phyloP scores from a whole-genome alignment of 1,140 invertebrate genomes.

The Drosophila simulans region DNA sequence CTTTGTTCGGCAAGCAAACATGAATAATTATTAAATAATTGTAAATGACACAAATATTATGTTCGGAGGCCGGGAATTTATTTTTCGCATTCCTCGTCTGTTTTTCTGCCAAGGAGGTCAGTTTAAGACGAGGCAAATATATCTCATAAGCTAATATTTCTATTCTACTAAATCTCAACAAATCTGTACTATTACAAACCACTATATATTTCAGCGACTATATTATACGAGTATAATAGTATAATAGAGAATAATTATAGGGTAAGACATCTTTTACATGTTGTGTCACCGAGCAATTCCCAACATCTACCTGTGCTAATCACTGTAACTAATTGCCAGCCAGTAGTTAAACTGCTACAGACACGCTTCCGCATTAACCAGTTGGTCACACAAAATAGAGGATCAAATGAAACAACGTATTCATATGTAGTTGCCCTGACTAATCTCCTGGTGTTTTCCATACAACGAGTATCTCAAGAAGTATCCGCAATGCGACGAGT shows the following conservation, averaged over 20 bases:
- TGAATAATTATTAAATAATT: constrained; percentile 55
- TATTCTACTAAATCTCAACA: too few species aligned
- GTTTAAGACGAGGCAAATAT: constrained; percentile 5
- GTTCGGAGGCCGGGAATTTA: constrained; percentile 37
- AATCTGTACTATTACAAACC: too few species aligned
- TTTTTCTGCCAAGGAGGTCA: constrained; percentile 16
- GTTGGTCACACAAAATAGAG: constrained; percentile 13
- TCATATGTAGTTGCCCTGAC: background rate
- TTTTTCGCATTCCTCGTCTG: constrained; percentile 41
- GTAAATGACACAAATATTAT: constrained; percentile 56
- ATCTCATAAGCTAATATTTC: too few species aligned
- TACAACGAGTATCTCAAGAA: background rate
- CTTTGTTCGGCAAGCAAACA: constrained; percentile 48
- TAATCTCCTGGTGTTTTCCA: background rate
- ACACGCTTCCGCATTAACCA: constrained; percentile 30
- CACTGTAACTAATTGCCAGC: constrained; percentile 10
- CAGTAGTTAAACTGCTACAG: background rate
- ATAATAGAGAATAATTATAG: too few species aligned
- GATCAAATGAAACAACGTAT: background rate
- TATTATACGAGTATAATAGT: too few species aligned
- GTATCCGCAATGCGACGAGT: constrained; percentile 20
- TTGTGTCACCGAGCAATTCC: background rate
- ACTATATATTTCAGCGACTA: too few species aligned
- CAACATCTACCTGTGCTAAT: constrained; percentile 2
- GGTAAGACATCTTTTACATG: background rate